Evolutionary conservation across 2,888 invertebrate species (phyloP).

Genomic region (Homarus gammarus): DNA sequence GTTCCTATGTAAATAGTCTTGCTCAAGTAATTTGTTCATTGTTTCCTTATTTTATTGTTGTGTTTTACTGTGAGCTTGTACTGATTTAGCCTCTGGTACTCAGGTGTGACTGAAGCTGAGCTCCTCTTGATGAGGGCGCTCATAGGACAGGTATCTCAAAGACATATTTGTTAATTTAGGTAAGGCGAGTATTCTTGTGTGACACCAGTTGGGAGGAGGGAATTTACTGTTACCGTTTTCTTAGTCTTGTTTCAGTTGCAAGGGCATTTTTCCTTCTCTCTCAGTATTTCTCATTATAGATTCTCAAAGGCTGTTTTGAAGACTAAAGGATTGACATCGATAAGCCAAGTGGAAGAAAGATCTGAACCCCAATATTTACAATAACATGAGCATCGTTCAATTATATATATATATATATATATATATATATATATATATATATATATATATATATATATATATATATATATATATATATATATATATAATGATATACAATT

Average conservation of each 20-base stretch:
- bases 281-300: conserved; percentile 15
- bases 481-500: background rate
- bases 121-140: background rate
- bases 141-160: no score
- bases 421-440: conserved; percentile 1
- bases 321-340: background rate
- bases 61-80: background rate
- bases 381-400: background rate
- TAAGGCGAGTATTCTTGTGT: background rate
- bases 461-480: conserved; percentile 8
- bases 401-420: background rate
- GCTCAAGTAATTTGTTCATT: conserved; percentile 36
- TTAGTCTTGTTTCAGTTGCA: background rate
- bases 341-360: conserved; percentile 3
- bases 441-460: background rate
- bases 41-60: conserved; percentile 9
- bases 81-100: conserved; percentile 9
- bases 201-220: background rate
- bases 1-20: conserved; percentile 41
- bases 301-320: conserved; percentile 12
- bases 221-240: background rate
- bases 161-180: background rate
- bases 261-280: background rate
- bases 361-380: background rate
- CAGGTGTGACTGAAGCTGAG: background rate